These are phyloP conservation scores for Molossus alvarezi DNA, from an alignment of 2,797 vertebrate species.

Conservation along the genomic window DNA sequence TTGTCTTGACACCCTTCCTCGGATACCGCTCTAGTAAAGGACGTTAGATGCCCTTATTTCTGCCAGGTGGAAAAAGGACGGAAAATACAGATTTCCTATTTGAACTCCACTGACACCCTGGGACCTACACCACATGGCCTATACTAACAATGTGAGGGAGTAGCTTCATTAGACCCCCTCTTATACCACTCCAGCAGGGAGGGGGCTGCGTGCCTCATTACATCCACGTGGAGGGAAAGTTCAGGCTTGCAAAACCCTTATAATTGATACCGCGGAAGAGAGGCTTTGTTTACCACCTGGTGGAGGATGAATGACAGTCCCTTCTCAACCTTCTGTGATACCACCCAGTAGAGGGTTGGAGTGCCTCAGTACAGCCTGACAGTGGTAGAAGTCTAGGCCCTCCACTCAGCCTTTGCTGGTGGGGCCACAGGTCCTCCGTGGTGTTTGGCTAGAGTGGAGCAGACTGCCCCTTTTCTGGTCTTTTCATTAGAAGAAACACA, in stretches of 20 bases:
- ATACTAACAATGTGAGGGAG: not conserved
- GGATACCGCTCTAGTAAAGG: not conserved
- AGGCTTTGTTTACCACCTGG: not conserved
- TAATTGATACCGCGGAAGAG: not conserved
- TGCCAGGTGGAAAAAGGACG: not conserved
- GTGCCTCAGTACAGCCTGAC: no score
- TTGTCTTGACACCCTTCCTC: not conserved
- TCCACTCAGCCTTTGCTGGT: not conserved
- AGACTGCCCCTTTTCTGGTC: no score
- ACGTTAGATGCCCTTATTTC: not conserved
- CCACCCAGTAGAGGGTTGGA: not conserved
- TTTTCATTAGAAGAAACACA: not conserved
- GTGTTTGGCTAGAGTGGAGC: not conserved
- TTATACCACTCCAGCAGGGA: not conserved
- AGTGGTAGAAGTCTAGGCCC: not conserved
- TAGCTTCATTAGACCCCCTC: not conserved
- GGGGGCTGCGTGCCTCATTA: rapidly evolving
- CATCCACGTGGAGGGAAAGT: no score
- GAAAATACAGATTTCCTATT: not conserved
- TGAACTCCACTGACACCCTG: not conserved
- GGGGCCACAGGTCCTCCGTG: not conserved
- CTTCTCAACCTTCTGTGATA: not conserved
- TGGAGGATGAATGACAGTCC: not conserved
- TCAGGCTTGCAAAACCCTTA: not conserved
- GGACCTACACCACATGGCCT: not conserved